Base-by-base conservation (phyloP, 2,797 vertebrate genomes). In the Esox lucius region DNA sequence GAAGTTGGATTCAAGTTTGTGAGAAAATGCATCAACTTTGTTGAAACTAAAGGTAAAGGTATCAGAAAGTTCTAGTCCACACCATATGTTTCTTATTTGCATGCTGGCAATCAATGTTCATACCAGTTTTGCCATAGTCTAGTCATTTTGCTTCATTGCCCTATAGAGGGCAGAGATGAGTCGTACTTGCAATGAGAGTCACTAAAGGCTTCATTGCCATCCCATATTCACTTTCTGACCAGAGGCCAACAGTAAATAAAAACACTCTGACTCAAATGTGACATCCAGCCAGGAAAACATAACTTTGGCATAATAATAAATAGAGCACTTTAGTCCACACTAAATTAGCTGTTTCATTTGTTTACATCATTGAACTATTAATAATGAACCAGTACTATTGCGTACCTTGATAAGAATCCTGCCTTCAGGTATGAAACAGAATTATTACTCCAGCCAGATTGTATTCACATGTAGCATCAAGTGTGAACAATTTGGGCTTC, bases 1-100 rank as follows among this genome's bases (percentile, higher is more conserved):
- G 97, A 98, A 86, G 90, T 95, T 0, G 98, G 98, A 83, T 98
- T 99, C 90, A 97, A 95, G 88, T 99, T 99, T 83, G 96, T 99
- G 72, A 90, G 95, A 78, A 98, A 95, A 85, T 99, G 98, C 92
- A 97, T 98, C 90, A 98, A 99, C 76, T 94, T 91, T 0, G 91
- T 99, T 76, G 97, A 99, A 87, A 94, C 93, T 0, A 96, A 96
- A 95, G 98, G 98, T 98, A 89, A 91, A 90, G 0, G 65, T 0
- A 6, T 53, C 7, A 19, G 33, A 68, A 24, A 56, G 53, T 78
- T 68, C 49, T 28, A 64, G 35, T 33, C 16, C 31, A 19, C 28
- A 33, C 46, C 31, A n/a, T 72, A 19, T 42, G 6, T 62, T 67
- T 35, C 11, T 2, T 31, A 5, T 75, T 71, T 51, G 28, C 28